Base-by-base conservation (phyloP, 2,113 vertebrate genomes). In the Amblyornis subalaris region DNA sequence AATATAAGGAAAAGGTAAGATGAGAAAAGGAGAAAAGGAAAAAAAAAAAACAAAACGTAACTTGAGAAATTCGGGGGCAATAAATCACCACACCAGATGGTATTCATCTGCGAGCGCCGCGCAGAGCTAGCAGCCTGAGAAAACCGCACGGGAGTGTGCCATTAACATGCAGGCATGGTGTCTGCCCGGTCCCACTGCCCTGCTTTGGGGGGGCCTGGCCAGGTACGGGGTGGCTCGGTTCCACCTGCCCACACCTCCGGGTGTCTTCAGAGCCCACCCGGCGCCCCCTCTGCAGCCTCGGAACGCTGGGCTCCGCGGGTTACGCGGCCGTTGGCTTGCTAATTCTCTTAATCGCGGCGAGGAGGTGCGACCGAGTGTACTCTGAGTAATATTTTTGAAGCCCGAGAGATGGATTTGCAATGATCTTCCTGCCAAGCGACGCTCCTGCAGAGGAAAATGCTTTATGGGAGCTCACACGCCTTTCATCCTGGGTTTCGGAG, bases 1-100 rank as follows among this genome's bases (percentile, higher is more conserved):
- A 92, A 86, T 79, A 44, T 5, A 85, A 94, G 75, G 80, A 77
- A 94, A 95, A 96, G 95, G 93, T 96, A 93, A 92, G 80, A 92
- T 67, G 89, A 88, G 47, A 93, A 74, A 94, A 94, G 50, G 55
- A 13, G 50, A 58, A 67, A 82, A 64, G 26, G n/a, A n/a, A n/a
- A 38, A 38, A 38, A 38, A 38, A 38, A 38, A 38, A 38, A 33
- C 40, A 83, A 60, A 44, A 78, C 81, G 58, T 82, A 91, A 96
- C 85, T 96, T 84, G 95, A 96, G 94, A 96, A 96, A 95, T 94
- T 97, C 83, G 70, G 78, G 95, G 90, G 94, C 95, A 96, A 91
- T 96, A 95, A 96, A 96, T 97, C 95, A 95, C 85, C 36, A 31
- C 67, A 93, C 48, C 96, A 97, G 95, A 96, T 97, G 96, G 95